Conservation (phyloP, 2,113 vertebrate genomes). For the Casuarius casuarius region DNA sequence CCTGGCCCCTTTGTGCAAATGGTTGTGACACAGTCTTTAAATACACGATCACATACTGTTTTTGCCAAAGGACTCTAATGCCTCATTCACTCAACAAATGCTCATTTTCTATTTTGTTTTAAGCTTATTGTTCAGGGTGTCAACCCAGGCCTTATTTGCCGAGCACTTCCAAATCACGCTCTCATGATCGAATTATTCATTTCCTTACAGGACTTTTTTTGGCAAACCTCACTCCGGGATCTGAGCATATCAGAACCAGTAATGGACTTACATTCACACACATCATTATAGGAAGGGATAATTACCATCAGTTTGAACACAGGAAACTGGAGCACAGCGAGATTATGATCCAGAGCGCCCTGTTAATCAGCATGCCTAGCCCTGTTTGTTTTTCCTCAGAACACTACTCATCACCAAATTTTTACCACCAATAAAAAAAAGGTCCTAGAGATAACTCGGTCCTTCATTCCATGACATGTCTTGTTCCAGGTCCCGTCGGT, state of each 20-base stretch:
- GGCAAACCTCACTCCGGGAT: background rate
- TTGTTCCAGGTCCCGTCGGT: background rate
- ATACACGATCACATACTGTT: rapidly evolving
- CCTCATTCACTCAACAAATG: background rate
- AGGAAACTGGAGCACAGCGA: background rate
- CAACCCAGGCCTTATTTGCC: background rate
- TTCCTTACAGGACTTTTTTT: background rate
- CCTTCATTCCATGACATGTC: background rate
- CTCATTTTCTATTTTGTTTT: background rate
- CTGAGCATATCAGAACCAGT: background rate
- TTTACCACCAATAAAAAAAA: background rate
- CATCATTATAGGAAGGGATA: background rate
- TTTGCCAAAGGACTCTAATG: background rate
- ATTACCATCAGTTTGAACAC: background rate
- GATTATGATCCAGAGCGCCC: background rate
- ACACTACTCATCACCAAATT: background rate
- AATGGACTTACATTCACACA: background rate
- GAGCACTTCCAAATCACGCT: background rate
- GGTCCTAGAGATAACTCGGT: background rate
- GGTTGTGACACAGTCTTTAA: rapidly evolving
- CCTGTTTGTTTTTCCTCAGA: background rate
- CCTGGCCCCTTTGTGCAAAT: background rate
- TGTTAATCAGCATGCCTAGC: background rate
- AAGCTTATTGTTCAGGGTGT: background rate
- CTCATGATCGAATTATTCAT: background rate